Percentiles rank a stretch among this genome's conserved stretches.
Evolutionary conservation across 2,113 vertebrate species (phyloP).

Genomic region (Lates calcarifer): DNA sequence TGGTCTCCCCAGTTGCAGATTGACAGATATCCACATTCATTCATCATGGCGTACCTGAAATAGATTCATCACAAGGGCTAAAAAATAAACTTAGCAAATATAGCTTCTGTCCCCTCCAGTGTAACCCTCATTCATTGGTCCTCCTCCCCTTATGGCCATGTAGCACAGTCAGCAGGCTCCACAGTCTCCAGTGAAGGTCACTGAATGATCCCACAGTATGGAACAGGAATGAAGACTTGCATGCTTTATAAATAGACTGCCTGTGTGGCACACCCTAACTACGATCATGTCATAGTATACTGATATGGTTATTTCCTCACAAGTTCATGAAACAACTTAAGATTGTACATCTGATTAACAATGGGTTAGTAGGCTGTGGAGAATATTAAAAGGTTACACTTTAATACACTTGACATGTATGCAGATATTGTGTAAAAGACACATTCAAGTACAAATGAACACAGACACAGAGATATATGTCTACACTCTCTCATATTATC

Average conservation of each 20-base stretch:
- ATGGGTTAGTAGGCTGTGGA: too few species aligned
- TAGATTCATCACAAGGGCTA: not conserved
- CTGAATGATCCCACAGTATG: constrained; percentile 37
- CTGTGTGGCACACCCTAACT: constrained; percentile 34
- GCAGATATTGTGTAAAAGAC: not conserved
- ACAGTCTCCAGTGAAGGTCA: constrained; percentile 71
- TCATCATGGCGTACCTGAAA: not conserved
- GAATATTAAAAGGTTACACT: too few species aligned
- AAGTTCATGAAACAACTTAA: not conserved
- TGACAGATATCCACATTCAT: not conserved
- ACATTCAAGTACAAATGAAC: constrained; percentile 9
- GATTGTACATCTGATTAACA: not conserved
- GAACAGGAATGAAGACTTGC: constrained; percentile 33
- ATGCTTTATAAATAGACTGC: constrained; percentile 70
- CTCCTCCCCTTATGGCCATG: constrained; percentile 21
- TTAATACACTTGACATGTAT: too few species aligned
- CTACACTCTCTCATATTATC: not conserved
- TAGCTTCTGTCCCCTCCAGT: not conserved
- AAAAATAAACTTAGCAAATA: not conserved
- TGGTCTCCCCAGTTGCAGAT: not conserved
- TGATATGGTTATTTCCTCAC: not conserved
- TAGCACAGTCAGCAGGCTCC: constrained; percentile 55
- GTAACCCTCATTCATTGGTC: constrained; percentile 34
- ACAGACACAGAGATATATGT: not conserved
- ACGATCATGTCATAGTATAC: constrained; percentile 7